These are phyloP conservation scores for Paramormyrops hopkinsi DNA, from an alignment of 2,797 vertebrate genomes.

Conservation along the genomic window DNA sequence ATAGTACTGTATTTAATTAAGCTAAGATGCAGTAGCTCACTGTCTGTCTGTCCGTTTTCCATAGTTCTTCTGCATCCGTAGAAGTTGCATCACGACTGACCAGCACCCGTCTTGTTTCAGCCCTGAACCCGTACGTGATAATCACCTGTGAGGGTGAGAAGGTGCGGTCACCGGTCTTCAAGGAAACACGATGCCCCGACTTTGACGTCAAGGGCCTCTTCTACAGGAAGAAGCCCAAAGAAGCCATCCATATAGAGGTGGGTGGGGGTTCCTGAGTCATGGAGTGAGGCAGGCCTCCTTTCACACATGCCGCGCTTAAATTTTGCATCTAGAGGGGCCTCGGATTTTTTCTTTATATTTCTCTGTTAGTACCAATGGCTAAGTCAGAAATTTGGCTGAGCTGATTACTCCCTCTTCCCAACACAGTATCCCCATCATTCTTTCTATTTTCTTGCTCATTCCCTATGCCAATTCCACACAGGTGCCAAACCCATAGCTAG, in stretches of 20 bases:
- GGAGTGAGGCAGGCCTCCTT: neutral
- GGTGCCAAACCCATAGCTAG: neutral
- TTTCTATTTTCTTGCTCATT: neutral
- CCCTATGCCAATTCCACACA: neutral
- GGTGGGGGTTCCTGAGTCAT: constrained; percentile 26
- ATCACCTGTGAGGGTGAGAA: constrained; percentile 82
- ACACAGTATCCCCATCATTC: neutral
- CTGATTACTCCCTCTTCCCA: neutral
- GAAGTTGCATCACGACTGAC: neutral
- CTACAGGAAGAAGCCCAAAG: constrained; percentile 82
- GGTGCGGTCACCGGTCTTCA: constrained; percentile 73
- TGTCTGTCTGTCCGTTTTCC: neutral
- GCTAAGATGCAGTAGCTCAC: neutral
- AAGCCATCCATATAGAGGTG: constrained; percentile 83
- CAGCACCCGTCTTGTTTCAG: constrained; percentile 42
- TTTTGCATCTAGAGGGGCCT: neutral
- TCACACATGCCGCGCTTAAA: neutral
- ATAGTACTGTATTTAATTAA: neutral
- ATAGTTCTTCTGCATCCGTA: neutral
- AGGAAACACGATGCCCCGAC: constrained; percentile 70
- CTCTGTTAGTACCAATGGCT: neutral
- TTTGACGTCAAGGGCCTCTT: constrained; percentile 87
- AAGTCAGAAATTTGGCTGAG: neutral
- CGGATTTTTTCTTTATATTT: neutral
- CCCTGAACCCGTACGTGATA: constrained; percentile 82